Percentiles rank a stretch among this genome's conserved stretches.
phyloP scores from a whole-genome alignment of 2,888 invertebrate genomes.

The Lasioglossum figueresi region DNA sequence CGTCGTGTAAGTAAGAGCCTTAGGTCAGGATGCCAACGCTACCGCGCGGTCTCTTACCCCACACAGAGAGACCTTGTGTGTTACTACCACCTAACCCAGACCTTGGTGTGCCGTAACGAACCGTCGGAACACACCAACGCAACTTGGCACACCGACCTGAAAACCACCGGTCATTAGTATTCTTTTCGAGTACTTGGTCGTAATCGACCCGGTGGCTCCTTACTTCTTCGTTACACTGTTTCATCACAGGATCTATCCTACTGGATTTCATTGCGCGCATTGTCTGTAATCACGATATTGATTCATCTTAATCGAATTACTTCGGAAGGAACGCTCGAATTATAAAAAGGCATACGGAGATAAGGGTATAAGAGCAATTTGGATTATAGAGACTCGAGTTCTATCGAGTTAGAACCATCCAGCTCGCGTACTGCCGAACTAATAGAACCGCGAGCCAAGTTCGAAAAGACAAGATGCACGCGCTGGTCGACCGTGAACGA shows the following conservation, averaged over 20 bases:
- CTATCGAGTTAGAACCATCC: not conserved
- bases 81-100: not conserved
- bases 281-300: not conserved
- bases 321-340: not conserved
- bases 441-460: conserved; percentile 30
- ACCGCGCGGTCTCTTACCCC: conserved; percentile 59
- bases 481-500: conserved; percentile 22
- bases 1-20: conserved; percentile 67
- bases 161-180: not conserved
- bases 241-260: not conserved
- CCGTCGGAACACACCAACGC: conserved; percentile 29
- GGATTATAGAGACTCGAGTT: not conserved
- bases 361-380: not conserved
- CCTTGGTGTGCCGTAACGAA: conserved; percentile 22
- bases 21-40: conserved; percentile 68
- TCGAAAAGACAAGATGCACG: conserved; percentile 18
- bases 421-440: not conserved
- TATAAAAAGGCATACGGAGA: not conserved
- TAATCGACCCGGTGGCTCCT: not conserved
- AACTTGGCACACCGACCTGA: conserved; percentile 17
- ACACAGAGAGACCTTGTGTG: conserved; percentile 57
- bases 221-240: not conserved
- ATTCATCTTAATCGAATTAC: not conserved
- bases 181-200: not conserved
- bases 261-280: not conserved